Evolutionary conservation across 2,888 invertebrate species (phyloP).

Genomic region (Clusia tigrina): DNA sequence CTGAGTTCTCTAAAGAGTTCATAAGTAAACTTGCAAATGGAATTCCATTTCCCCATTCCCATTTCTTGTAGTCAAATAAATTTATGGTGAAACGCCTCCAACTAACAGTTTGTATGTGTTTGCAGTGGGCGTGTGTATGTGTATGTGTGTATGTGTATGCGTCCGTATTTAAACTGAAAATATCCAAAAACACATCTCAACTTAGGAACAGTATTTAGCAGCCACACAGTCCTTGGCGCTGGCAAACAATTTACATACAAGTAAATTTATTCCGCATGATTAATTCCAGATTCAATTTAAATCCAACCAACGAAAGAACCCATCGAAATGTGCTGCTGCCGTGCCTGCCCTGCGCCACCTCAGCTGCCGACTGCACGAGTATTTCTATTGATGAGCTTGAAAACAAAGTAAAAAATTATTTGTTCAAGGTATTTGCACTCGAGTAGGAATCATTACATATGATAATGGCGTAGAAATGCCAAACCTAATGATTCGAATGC

Average conservation of each 20-base stretch:
- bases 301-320: not conserved
- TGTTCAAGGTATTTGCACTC: constrained; percentile 55
- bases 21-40: no score
- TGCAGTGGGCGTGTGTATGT: no score
- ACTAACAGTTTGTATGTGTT: no score
- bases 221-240: not conserved
- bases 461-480: constrained; percentile 44
- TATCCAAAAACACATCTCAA: not conserved
- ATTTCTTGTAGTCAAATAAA: no score
- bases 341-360: not conserved
- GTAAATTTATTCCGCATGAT: constrained; percentile 62
- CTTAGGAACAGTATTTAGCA: not conserved
- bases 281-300: constrained; percentile 57
- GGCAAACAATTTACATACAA: constrained; percentile 15
- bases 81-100: no score
- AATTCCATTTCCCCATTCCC: not conserved
- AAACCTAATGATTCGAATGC: constrained; percentile 17
- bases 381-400: constrained; percentile 19
- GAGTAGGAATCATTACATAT: constrained; percentile 53
- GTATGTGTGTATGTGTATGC: no score
- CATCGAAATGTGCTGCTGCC: not conserved
- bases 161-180: no score
- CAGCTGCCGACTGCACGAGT: not conserved
- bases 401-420: constrained; percentile 44
- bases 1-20: no score